A percentile compares a stretch with the other conserved stretches of the same genome.
Evolutionary conservation across 1,140 invertebrate species (phyloP).

Genomic region (Diprion similis): DNA sequence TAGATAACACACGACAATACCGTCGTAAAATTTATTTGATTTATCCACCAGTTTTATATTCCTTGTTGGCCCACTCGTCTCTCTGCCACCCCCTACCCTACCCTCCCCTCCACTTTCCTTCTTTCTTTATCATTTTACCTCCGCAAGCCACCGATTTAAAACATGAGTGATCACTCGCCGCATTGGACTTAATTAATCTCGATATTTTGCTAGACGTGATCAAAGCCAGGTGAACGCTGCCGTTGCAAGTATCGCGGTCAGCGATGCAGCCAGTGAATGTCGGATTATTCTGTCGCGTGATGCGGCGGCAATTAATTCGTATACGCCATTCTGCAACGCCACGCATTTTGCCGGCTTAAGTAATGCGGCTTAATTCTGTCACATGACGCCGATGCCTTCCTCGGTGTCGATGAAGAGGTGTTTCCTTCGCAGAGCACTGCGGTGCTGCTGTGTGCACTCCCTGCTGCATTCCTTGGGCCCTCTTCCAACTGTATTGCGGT

Average conservation of each 20-base stretch:
- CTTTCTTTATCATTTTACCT: no score
- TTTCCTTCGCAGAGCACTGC: background rate
- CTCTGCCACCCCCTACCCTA: no score
- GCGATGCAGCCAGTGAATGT: no score
- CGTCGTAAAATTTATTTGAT: constrained; percentile 8
- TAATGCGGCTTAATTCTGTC: background rate
- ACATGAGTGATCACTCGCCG: background rate
- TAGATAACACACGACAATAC: constrained; percentile 5
- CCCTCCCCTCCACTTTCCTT: no score
- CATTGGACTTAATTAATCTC: no score
- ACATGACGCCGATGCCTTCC: background rate
- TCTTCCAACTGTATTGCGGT: background rate
- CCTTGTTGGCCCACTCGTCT: background rate
- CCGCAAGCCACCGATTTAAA: background rate
- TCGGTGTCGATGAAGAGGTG: background rate
- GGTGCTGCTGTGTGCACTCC: background rate
- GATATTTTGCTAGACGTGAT: no score
- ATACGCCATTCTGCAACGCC: background rate
- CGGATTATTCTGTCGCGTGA: background rate
- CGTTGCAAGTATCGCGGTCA: no score
- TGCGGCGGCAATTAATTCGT: background rate
- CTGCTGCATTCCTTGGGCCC: no score
- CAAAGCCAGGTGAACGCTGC: no score
- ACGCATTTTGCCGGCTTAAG: background rate
- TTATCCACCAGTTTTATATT: background rate